Conservation (phyloP, 2,113 vertebrate genomes). For the Charina bottae region DNA sequence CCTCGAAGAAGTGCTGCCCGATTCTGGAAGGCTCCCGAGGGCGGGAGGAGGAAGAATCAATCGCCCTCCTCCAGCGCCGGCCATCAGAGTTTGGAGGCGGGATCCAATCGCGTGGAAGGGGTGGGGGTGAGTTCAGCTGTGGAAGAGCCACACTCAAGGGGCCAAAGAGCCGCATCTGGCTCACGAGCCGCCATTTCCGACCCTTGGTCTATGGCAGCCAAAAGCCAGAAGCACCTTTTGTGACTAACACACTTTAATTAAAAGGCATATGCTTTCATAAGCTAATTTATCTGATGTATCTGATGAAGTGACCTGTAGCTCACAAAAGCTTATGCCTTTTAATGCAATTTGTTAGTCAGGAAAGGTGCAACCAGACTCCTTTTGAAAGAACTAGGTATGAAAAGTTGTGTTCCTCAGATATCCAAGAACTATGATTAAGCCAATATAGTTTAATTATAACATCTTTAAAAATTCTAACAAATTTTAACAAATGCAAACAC, state of each 20-base stretch:
- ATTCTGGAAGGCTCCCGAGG: too few species aligned
- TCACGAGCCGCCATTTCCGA: too few species aligned
- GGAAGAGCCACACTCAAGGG: too few species aligned
- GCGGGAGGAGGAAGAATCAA: too few species aligned
- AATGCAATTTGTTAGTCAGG: background rate
- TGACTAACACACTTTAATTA: background rate
- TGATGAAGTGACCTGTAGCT: background rate
- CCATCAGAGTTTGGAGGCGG: too few species aligned
- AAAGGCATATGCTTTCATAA: background rate
- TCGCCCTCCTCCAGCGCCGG: too few species aligned
- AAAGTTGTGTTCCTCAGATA: conserved; percentile 42
- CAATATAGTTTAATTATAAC: conserved; percentile 65
- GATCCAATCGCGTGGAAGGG: too few species aligned
- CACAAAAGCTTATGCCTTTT: background rate
- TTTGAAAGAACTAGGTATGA: conserved; percentile 4
- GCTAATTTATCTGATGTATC: background rate
- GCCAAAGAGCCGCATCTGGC: too few species aligned
- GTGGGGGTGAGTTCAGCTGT: too few species aligned
- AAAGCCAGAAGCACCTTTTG: background rate
- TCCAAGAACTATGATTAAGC: conserved; percentile 53
- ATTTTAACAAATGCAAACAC: conserved; percentile 61
- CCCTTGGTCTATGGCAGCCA: background rate
- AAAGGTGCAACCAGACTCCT: background rate
- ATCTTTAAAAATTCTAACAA: conserved; percentile 11
- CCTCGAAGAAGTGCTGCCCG: too few species aligned